These are phyloP conservation scores for Adelges cooleyi DNA, from an alignment of 1,140 invertebrate genomes.

Conservation along the genomic window DNA sequence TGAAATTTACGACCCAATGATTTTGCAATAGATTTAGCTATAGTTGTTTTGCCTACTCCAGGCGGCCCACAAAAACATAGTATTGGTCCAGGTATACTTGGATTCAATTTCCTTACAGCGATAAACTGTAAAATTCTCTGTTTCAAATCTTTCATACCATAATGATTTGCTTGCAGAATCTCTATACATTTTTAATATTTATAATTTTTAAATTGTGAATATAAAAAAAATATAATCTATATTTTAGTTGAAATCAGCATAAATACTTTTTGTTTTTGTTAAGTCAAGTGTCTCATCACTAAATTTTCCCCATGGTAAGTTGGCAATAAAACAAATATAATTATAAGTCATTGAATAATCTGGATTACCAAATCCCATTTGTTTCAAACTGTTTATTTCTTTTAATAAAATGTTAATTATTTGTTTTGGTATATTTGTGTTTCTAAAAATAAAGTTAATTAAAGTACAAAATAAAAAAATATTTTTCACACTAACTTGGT, in stretches of 20 bases:
- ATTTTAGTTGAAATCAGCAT: too few relatives aligned
- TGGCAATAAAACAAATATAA: constrained; percentile 46
- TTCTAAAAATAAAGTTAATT: constrained; percentile 30
- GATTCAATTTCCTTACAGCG: constrained; percentile 43
- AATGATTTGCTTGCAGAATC: too few relatives aligned
- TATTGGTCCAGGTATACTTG: constrained; percentile 46
- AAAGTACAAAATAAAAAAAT: too few relatives aligned
- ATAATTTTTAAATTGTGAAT: neutral
- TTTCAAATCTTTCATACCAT: too few relatives aligned
- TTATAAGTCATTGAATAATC: constrained; percentile 43
- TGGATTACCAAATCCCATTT: constrained; percentile 43
- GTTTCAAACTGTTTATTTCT: constrained; percentile 40
- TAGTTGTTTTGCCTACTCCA: constrained; percentile 52
- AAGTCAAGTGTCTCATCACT: too few relatives aligned
- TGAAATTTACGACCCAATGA: constrained; percentile 46
- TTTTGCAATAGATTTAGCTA: constrained; percentile 48
- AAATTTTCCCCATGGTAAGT: constrained; percentile 50
- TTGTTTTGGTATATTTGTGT: constrained; percentile 36
- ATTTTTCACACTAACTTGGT: too few relatives aligned
- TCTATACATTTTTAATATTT: neutral
- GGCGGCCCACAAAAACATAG: constrained; percentile 53
- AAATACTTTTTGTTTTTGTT: constrained; percentile 43
- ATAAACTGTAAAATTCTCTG: constrained; percentile 51
- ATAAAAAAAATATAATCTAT: neutral
- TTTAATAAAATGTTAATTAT: constrained; percentile 36